Base-by-base conservation (phyloP, 2,113 vertebrate genomes). In the Chaetodon auriga region DNA sequence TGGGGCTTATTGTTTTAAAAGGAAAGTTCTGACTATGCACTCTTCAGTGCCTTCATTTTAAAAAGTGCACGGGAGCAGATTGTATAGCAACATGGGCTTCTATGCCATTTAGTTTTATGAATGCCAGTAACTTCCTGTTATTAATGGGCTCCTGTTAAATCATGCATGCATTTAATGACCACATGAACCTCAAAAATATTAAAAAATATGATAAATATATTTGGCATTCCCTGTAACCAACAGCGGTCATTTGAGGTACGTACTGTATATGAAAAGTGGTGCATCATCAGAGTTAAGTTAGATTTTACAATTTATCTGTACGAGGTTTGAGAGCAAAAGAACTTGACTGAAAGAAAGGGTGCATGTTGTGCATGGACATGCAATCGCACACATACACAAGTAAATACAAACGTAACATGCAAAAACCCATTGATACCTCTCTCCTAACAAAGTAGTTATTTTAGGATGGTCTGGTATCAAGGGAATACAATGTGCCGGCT, bases 41-140 rank as follows among this genome's bases (percentile, higher is more conserved):
- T 84, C 66, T 89, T 84, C 72, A 46, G n/a, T 60, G 66, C 65
- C 46, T 91, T 84, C 85, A 91, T 92, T 91, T 87, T 88, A 92
- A 91, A 92, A 93, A 88, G 84, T 92, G 89, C 88, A 86, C 35
- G 18, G 49, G 75, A 80, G 91, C 92, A 90, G 75, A 90, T 91
- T 89, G 76, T 80, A 71, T 55, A 65, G 86, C 90, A 91, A 90
- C 86, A 87, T 49, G 77, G 60, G 81, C 85, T 92, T 90, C 88
- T 88, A 89, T 90, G 86, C 85, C 88, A 90, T 93, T 93, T 92
- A 85, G 63, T 89, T 92, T 93, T 91, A 93, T 90, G 89, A 90
- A 90, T 90, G 86, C 86, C 90, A 89, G 84, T 90, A 90, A 90
- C 90, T 83, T 92, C 75, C 90, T 82, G 77, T 83, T 87, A 65